These are phyloP conservation scores for Eristalis pertinax DNA, from an alignment of 2,888 invertebrate genomes.

Conservation along the genomic window DNA sequence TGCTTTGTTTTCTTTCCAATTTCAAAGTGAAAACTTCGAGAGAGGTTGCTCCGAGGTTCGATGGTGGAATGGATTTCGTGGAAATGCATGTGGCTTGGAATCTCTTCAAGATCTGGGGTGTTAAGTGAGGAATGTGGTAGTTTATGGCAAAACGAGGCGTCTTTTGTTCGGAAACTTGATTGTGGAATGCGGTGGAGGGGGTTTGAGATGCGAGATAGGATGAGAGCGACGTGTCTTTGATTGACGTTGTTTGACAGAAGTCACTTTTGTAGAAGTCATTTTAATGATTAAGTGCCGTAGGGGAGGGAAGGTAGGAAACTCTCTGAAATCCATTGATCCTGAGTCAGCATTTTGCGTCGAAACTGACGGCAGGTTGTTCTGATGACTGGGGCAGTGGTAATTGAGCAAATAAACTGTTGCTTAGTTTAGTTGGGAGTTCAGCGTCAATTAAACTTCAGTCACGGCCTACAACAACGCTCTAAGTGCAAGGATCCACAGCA, in stretches of 20 bases:
- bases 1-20: conserved; percentile 12
- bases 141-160: not conserved
- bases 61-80: not conserved
- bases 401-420: too few relatives aligned
- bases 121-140: conserved; percentile 1
- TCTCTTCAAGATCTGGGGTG: not conserved
- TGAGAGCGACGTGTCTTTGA: not conserved
- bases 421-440: too few relatives aligned
- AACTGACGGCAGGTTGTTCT: too few relatives aligned
- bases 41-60: not conserved
- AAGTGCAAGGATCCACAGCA: too few relatives aligned
- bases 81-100: not conserved
- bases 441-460: too few relatives aligned
- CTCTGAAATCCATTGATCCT: not conserved
- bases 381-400: too few relatives aligned
- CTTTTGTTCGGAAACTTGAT: not conserved
- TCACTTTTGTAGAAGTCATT: too few relatives aligned
- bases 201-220: not conserved
- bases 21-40: not conserved
- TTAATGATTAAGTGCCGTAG: not conserved
- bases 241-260: not conserved
- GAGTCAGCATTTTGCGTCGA: too few relatives aligned
- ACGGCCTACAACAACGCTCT: too few relatives aligned
- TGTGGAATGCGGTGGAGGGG: not conserved
- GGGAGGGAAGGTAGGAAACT: not conserved